Evolutionary conservation across 2,888 invertebrate species (phyloP).

Genomic region (Suillia variegata): DNA sequence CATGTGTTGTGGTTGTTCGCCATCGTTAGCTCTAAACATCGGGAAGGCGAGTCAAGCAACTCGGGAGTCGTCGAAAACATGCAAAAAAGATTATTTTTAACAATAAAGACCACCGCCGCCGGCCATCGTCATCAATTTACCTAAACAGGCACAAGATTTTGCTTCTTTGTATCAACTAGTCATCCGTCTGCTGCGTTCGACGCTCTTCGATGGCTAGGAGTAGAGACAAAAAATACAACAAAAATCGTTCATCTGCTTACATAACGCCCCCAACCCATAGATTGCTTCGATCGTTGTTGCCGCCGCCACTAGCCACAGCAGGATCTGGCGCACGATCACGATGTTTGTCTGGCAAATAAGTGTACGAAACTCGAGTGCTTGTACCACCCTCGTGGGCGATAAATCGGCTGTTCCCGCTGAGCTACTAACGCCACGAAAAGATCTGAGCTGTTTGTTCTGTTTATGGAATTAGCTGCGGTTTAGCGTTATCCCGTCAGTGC

Average conservation of each 20-base stretch:
- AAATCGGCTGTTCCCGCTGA: conserved; percentile 52
- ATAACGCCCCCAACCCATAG: not conserved
- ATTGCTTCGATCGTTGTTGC: not conserved
- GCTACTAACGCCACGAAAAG: conserved; percentile 27
- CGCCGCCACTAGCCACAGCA: conserved; percentile 22
- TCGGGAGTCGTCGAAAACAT: conserved; percentile 28
- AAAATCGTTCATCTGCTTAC: not conserved
- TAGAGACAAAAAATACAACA: no score
- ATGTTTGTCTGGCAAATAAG: not conserved
- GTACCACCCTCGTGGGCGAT: conserved; percentile 54
- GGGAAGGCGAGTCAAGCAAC: not conserved
- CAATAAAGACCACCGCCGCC: not conserved
- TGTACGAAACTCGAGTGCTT: not conserved
- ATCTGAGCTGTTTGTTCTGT: not conserved
- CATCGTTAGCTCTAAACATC: not conserved
- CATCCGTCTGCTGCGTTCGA: not conserved
- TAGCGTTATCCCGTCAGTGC: conserved; percentile 24
- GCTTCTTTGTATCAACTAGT: conserved; percentile 3
- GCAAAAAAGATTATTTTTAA: conserved; percentile 32
- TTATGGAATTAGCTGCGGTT: conserved; percentile 2
- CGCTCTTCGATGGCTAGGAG: no score
- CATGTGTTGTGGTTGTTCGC: conserved; percentile 29
- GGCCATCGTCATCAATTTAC: not conserved
- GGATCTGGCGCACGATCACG: conserved; percentile 30
- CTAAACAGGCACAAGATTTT: not conserved